Conservation (phyloP, 2,888 invertebrate genomes). For the Ariolimax columbianus region DNA sequence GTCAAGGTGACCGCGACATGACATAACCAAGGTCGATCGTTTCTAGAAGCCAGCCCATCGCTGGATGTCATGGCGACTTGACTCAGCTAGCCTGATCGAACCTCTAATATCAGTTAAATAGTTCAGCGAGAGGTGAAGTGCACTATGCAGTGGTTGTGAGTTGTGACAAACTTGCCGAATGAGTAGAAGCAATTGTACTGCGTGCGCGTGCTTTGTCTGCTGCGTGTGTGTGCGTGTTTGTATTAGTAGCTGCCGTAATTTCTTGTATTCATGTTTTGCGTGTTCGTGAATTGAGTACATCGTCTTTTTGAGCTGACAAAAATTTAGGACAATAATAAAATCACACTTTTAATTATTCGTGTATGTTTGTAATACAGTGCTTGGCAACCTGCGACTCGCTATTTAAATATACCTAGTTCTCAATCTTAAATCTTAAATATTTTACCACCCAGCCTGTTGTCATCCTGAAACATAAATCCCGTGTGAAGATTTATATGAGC, state of each 20-base stretch:
- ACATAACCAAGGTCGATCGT: not conserved
- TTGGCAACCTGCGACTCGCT: too few species aligned
- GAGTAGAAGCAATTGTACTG: not conserved
- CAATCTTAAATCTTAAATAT: too few species aligned
- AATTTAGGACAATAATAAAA: too few species aligned
- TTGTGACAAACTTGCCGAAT: not conserved
- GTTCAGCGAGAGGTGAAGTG: not conserved
- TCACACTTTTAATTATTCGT: too few species aligned
- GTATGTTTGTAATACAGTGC: too few species aligned
- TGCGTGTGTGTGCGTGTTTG: not conserved
- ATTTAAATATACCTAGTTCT: too few species aligned
- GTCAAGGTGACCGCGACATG: constrained; percentile 16
- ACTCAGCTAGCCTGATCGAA: not conserved
- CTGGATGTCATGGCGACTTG: not conserved
- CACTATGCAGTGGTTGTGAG: not conserved
- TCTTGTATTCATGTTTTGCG: not conserved
- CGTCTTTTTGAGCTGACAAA: too few species aligned
- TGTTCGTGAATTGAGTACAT: not conserved
- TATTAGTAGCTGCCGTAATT: not conserved
- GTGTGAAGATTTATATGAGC: too few species aligned
- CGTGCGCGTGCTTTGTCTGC: not conserved
- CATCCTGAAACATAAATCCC: too few species aligned
- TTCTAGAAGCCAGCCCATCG: not conserved
- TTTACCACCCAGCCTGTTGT: too few species aligned
- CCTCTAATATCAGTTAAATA: not conserved